Evolutionary conservation across 1,140 invertebrate genomes (phyloP).

Genomic region (Matsumurasca onukii): DNA sequence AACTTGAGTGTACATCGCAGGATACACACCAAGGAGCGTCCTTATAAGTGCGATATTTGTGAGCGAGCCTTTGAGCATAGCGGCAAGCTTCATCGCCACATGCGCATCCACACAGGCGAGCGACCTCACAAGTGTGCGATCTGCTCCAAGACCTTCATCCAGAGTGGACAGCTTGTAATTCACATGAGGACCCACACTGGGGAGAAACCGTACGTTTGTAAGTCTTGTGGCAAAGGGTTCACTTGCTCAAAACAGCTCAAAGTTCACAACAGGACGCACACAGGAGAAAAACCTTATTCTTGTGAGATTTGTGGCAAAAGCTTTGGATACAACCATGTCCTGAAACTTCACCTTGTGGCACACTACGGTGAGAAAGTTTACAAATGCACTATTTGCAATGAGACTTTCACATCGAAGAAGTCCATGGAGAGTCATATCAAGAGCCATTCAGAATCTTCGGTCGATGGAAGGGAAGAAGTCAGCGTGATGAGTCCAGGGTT

Average conservation of each 20-base stretch:
- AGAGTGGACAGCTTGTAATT: conserved; percentile 82
- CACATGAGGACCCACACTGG: conserved; percentile 87
- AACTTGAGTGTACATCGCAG: conserved; percentile 89
- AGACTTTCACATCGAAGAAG: conserved; percentile 87
- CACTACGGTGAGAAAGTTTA: conserved; percentile 91
- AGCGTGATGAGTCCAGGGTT: conserved; percentile 43
- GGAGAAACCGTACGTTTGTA: conserved; percentile 89
- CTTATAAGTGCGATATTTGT: conserved; percentile 87
- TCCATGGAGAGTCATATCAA: conserved; percentile 87
- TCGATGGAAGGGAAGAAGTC: conserved; percentile 42
- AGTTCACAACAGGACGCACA: conserved; percentile 81
- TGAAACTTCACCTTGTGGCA: conserved; percentile 86
- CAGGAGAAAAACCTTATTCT: conserved; percentile 74
- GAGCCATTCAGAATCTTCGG: conserved; percentile 69
- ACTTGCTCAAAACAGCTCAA: conserved; percentile 90
- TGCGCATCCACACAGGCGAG: conserved; percentile 90
- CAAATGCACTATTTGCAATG: conserved; percentile 86
- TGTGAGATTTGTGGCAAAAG: conserved; percentile 80
- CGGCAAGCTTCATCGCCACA: conserved; percentile 88
- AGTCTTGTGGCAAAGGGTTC: conserved; percentile 82
- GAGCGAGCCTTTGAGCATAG: conserved; percentile 90
- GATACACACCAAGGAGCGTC: conserved; percentile 86
- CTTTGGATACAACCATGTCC: conserved; percentile 85
- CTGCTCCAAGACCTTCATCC: conserved; percentile 89
- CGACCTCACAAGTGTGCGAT: conserved; percentile 91